A percentile compares a stretch with the other conserved stretches of the same genome.
Conservation (phyloP, 2,797 vertebrate species). For the Garrulus glandarius region DNA sequence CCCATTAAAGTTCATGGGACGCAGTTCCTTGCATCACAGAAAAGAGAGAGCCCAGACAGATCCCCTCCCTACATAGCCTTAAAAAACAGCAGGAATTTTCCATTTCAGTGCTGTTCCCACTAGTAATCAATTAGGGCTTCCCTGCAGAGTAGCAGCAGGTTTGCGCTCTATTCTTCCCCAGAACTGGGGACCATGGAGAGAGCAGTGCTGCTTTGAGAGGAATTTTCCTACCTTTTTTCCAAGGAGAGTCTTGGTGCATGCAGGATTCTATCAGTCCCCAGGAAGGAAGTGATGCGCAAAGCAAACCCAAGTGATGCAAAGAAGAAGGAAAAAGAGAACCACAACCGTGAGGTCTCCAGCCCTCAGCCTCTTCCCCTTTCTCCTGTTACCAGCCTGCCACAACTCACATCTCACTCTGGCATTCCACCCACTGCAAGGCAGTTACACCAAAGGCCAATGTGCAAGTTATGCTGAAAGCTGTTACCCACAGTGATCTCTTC, state of each 20-base stretch:
- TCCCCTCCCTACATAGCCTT: not conserved
- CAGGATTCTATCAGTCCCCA: not conserved
- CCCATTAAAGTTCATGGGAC: not conserved
- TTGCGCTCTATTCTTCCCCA: not conserved
- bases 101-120: not conserved
- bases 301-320: not conserved
- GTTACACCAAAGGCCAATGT: not conserved
- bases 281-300: not conserved
- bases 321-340: not conserved
- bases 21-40: not conserved
- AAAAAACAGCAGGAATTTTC: not conserved
- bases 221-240: not conserved
- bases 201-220: not conserved
- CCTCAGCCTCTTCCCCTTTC: not conserved
- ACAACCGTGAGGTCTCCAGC: fast-evolving
- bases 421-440: not conserved
- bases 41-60: not conserved
- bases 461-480: not conserved
- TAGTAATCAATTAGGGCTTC: not conserved
- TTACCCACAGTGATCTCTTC: not conserved
- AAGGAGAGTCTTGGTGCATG: not conserved
- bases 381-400: not conserved
- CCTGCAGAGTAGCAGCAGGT: not conserved
- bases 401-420: not conserved
- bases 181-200: not conserved